Percentiles rank a stretch among this genome's conserved stretches.
These are phyloP conservation scores for Ylistrum balloti DNA, from an alignment of 1,140 invertebrate species.

Conservation along the genomic window DNA sequence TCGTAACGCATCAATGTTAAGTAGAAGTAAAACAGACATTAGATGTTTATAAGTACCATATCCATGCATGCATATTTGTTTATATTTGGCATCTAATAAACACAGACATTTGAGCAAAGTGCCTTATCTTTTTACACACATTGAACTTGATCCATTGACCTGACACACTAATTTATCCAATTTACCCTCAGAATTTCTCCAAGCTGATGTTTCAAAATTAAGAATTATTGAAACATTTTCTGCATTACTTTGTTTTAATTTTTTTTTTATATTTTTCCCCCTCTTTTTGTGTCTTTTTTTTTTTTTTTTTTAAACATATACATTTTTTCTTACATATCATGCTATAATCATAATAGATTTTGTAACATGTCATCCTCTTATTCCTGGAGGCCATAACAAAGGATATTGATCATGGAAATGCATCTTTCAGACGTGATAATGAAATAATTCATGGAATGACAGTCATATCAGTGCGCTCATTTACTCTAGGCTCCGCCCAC, in stretches of 20 bases:
- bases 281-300: constrained; percentile 49
- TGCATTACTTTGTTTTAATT: constrained; percentile 17
- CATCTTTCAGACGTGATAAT: constrained; percentile 46
- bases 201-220: constrained; percentile 49
- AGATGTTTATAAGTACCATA: neutral
- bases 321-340: neutral
- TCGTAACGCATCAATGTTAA: constrained; percentile 13
- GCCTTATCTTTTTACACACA: neutral
- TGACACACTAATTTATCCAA: constrained; percentile 23
- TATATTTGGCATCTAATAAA: constrained; percentile 51
- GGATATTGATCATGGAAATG: neutral
- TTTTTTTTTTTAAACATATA: neutral
- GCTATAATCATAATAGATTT: too few relatives aligned
- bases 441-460: constrained; percentile 46
- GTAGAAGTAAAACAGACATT: neutral
- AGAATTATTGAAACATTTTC: constrained; percentile 54
- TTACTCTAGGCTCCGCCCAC: constrained; percentile 31
- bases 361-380: constrained; percentile 43
- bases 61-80: constrained; percentile 42
- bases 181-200: neutral
- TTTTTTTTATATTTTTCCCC: constrained; percentile 47
- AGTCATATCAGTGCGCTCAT: constrained; percentile 41
- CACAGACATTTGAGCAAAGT: constrained; percentile 34
- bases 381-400: neutral
- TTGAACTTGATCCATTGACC: constrained; percentile 20